These are phyloP conservation scores for Acrocephalus kingi DNA, from an alignment of 2,113 vertebrate genomes.

Conservation along the genomic window DNA sequence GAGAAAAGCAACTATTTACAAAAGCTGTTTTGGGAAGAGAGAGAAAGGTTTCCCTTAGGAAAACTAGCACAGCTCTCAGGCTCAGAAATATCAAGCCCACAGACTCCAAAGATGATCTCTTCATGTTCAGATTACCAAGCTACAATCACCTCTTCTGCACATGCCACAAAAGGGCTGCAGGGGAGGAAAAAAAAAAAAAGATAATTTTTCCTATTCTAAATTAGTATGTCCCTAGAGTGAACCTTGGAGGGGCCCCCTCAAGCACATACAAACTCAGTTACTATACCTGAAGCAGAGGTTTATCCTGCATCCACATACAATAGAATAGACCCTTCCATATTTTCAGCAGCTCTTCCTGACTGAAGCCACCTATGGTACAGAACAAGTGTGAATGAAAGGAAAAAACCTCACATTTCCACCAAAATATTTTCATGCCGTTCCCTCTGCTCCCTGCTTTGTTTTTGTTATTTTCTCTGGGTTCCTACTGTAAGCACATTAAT, in stretches of 20 bases:
- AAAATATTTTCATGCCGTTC: neutral
- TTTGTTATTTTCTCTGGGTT: neutral
- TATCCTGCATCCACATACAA: slow-evolving; percentile 94
- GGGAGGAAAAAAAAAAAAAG: neutral
- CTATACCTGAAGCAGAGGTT: slow-evolving; percentile 86
- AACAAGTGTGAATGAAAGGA: neutral
- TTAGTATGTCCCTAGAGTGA: neutral
- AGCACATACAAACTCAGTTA: neutral
- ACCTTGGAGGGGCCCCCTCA: neutral
- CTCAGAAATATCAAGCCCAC: too few relatives aligned
- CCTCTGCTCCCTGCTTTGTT: neutral
- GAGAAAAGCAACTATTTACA: too few relatives aligned
- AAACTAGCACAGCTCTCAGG: too few relatives aligned
- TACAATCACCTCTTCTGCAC: neutral
- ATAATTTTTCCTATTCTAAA: neutral
- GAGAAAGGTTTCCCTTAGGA: too few relatives aligned
- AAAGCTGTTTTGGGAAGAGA: too few relatives aligned
- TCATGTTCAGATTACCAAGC: neutral
- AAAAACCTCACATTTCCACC: neutral
- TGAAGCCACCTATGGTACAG: slow-evolving; percentile 81
- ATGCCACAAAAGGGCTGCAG: neutral
- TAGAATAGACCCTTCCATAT: slow-evolving; percentile 96
- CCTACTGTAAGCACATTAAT: neutral
- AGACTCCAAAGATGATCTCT: neutral
- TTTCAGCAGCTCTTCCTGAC: slow-evolving; percentile 86